Evolutionary conservation across 2,888 invertebrate genomes (phyloP).

Genomic region (Axea sp.): DNA sequence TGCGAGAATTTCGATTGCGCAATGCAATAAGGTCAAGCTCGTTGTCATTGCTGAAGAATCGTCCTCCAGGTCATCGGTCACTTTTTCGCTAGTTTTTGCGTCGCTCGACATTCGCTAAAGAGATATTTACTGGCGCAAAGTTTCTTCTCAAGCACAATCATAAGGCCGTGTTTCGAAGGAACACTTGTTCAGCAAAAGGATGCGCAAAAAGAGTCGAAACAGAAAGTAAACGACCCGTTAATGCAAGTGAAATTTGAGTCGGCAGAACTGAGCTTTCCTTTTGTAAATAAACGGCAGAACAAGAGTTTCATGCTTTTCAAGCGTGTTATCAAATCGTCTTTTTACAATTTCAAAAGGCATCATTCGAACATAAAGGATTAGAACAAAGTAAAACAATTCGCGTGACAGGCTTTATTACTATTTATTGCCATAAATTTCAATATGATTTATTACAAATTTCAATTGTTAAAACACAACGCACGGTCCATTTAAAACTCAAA

Average conservation of each 20-base stretch:
- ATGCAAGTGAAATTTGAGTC: conserved; percentile 32
- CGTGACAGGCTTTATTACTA: too few species aligned
- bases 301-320: conserved; percentile 8
- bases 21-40: neutral
- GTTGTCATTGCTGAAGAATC: neutral
- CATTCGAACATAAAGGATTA: too few species aligned
- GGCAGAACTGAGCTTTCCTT: conserved; percentile 16
- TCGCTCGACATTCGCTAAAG: neutral
- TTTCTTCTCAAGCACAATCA: conserved; percentile 2
- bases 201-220: conserved; percentile 5
- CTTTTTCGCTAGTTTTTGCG: neutral
- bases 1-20: neutral
- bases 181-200: conserved; percentile 14
- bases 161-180: conserved; percentile 22
- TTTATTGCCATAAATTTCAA: too few species aligned
- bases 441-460: too few species aligned
- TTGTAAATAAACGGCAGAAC: conserved; percentile 11
- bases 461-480: too few species aligned
- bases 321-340: conserved; percentile 13
- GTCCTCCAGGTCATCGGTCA: conserved; percentile 10
- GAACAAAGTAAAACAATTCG: too few species aligned
- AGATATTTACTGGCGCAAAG: conserved; percentile 16
- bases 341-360: too few species aligned
- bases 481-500: too few species aligned
- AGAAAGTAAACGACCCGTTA: conserved; percentile 17